A percentile compares a stretch with the other conserved stretches of the same genome.
Conservation (phyloP, 2,888 invertebrate species). For the Hypena proboscidalis region DNA sequence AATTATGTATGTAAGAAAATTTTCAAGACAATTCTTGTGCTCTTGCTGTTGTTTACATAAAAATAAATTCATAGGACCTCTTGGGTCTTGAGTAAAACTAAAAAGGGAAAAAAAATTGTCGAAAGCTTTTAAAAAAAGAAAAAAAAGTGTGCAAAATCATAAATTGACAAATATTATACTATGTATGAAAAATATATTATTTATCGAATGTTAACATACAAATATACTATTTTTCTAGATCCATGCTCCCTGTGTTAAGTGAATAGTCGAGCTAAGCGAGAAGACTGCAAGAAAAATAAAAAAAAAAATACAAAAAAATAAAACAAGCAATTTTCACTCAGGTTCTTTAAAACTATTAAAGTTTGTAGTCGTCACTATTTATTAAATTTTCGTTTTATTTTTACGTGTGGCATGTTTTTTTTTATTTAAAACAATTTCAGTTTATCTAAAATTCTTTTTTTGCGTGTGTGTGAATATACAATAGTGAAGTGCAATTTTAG, state of each 20-base stretch:
- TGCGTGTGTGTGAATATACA: no score
- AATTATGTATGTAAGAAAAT: no score
- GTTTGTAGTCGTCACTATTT: conserved; percentile 62
- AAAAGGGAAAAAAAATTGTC: no score
- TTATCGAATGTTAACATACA: conserved; percentile 20
- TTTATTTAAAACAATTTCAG: background rate
- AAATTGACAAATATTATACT: conserved; percentile 4
- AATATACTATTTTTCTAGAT: conserved; percentile 83
- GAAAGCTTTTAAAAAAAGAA: background rate
- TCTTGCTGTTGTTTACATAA: no score
- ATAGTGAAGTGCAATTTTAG: conserved; percentile 16
- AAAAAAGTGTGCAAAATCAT: conserved; percentile 17
- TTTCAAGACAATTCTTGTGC: no score
- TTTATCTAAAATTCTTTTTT: background rate
- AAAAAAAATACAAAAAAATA: conserved; percentile 51
- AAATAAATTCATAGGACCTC: no score
- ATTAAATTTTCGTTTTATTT: conserved; percentile 37
- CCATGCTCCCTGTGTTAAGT: conserved; percentile 93
- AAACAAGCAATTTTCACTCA: conserved; percentile 65
- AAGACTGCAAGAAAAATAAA: conserved; percentile 79
- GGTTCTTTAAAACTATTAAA: conserved; percentile 70
- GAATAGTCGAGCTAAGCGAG: conserved; percentile 87
- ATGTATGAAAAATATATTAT: conserved; percentile 1
- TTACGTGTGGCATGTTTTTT: conserved; percentile 42
- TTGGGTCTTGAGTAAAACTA: no score